These are phyloP conservation scores for Euproctis similis DNA, from an alignment of 2,888 invertebrate genomes.

Conservation along the genomic window DNA sequence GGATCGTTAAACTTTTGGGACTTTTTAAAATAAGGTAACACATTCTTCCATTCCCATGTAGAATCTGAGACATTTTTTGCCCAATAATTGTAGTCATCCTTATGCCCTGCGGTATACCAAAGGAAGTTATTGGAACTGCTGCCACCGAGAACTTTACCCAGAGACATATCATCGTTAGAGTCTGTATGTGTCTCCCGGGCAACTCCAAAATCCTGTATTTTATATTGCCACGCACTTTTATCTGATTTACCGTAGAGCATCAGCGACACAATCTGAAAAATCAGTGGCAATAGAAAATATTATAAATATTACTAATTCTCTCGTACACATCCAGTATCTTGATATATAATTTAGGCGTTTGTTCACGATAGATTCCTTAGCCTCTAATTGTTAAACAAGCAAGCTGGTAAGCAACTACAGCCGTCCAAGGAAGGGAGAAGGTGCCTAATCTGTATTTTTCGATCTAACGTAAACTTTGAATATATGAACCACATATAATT, in stretches of 20 bases:
- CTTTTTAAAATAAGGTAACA: conserved; percentile 28
- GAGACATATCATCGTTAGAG: conserved; percentile 11
- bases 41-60: conserved; percentile 68
- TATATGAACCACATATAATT: no score
- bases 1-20: conserved; percentile 3
- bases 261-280: background rate
- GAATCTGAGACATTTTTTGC: conserved; percentile 45
- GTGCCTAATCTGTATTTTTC: no score
- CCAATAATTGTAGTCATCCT: conserved; percentile 59
- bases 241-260: conserved; percentile 2
- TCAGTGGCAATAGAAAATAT: no score
- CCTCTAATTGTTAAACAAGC: no score
- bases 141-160: conserved; percentile 50
- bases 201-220: conserved; percentile 11
- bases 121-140: conserved; percentile 66
- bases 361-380: no score
- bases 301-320: no score
- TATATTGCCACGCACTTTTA: conserved; percentile 21
- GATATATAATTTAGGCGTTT: no score
- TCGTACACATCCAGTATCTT: no score
- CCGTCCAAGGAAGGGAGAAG: no score
- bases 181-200: conserved; percentile 9
- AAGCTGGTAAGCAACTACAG: no score
- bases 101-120: conserved; percentile 59
- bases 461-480: no score